Conservation (phyloP, 2,113 vertebrate species). For the Sander vitreus region DNA sequence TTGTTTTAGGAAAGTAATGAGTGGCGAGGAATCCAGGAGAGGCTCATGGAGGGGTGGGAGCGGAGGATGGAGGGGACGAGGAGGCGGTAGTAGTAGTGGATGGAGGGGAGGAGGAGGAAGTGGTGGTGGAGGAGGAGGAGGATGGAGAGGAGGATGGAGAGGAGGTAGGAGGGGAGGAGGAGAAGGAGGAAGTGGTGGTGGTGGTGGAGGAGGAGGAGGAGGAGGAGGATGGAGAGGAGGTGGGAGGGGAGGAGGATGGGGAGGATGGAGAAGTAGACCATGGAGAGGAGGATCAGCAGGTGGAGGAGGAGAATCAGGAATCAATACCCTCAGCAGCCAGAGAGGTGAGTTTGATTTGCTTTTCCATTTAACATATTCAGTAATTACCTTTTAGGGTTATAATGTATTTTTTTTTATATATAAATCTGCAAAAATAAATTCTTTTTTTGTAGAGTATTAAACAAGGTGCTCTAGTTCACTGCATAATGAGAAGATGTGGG, state of each 20-base stretch:
- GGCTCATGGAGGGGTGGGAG: conserved; percentile 76
- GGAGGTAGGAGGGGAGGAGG: conserved; percentile 23
- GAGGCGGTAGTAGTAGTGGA: conserved; percentile 31
- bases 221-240: conserved; percentile 43
- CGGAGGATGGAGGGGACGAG: conserved; percentile 47
- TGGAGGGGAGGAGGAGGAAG: conserved; percentile 39
- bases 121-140: conserved; percentile 9
- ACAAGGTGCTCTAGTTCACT: background rate
- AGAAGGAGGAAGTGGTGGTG: background rate
- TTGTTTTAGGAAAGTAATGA: conserved; percentile 68
- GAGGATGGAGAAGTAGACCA: conserved; percentile 32
- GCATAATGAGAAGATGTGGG: background rate
- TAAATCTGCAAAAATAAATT: background rate
- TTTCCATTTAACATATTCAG: background rate
- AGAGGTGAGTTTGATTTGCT: conserved; percentile 50
- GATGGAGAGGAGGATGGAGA: conserved; percentile 24
- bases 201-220: conserved; percentile 24
- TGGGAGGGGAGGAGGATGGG: background rate
- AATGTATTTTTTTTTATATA: background rate
- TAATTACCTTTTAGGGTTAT: background rate
- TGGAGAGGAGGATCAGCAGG: conserved; percentile 20
- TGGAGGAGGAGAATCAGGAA: conserved; percentile 42
- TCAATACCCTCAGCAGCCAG: conserved; percentile 27
- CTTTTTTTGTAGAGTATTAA: background rate
- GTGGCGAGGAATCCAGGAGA: conserved; percentile 64